Base-by-base conservation (phyloP, 2,113 vertebrate species). In the Polypterus senegalus region DNA sequence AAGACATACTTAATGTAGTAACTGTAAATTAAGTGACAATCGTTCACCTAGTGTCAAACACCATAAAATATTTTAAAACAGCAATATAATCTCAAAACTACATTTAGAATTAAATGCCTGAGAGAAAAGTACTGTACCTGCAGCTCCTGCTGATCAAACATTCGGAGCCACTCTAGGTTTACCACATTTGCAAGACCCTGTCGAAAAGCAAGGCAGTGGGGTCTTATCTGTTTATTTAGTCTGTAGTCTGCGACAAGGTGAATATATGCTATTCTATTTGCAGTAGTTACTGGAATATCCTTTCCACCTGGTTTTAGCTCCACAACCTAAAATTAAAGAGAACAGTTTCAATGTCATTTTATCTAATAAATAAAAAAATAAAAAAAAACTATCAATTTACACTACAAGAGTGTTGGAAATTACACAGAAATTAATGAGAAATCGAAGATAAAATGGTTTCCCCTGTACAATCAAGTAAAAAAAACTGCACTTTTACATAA, bases 131-230 rank as follows among this genome's bases (percentile, higher is more conserved):
- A 46, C 10, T 5, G 49, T 73, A 98, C 96, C 95, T 99, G 96
- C 55, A 97, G 91, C 71, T 97, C 96, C 76, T 98, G 94, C 73
- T 99, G 95, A 66, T 99, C 96, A 56, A 99, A 99, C 96, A 99
- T 99, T 0, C 94, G 88, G 46, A 99, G 88, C 94, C 96, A 99
- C 73, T 98, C 95, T 3, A 99, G 87, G 76, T 91, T 96, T 45
- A 97, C 88, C 27, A 99, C 95, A 0, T 92, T 97, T 77, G 95
- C 94, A 67, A 99, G 83, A 9, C 96, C 96, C 79, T 99, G 94
- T 0, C 96, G 83, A 81, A 99, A 99, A 0, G 93, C 94, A 72
- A 97, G 84, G 78, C 95, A 99, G 62, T 99, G 96, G 58, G 87
- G 90, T 43, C 92, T 79, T 70, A 95, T 97, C 70, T 99, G 96